Conservation (phyloP, 2,888 invertebrate genomes). For the Dexiosoma caninum region DNA sequence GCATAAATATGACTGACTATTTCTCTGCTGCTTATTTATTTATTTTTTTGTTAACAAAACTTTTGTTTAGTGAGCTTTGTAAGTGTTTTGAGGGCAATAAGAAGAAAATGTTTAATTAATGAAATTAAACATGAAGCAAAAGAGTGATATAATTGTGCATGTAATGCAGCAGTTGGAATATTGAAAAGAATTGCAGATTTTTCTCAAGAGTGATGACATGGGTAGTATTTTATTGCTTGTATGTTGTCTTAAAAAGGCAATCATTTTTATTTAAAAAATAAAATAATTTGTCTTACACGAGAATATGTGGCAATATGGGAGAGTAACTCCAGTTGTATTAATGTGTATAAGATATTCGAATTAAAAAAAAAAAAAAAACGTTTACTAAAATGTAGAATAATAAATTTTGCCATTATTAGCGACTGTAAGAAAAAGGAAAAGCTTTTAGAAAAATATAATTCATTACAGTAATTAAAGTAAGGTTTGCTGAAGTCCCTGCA, state of each 20-base stretch:
- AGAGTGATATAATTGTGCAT: background rate
- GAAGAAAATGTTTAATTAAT: conserved; percentile 8
- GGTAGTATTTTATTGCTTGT: background rate
- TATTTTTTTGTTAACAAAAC: background rate
- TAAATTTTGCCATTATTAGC: too few relatives aligned
- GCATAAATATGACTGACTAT: conserved; percentile 41
- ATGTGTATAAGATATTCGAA: too few relatives aligned
- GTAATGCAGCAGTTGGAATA: background rate
- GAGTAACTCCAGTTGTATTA: too few relatives aligned
- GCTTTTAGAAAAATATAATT: too few relatives aligned
- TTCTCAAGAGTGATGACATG: background rate
- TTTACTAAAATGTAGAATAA: too few relatives aligned
- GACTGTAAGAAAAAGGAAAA: too few relatives aligned
- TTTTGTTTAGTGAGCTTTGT: background rate
- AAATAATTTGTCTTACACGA: too few relatives aligned
- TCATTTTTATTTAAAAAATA: background rate
- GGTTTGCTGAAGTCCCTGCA: too few relatives aligned
- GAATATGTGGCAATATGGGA: too few relatives aligned
- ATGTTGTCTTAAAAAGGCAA: background rate
- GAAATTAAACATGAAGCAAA: background rate
- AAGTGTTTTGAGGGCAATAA: background rate
- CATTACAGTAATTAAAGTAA: too few relatives aligned
- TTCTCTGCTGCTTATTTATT: background rate
- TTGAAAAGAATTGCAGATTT: background rate
- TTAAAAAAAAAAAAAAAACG: too few relatives aligned